phyloP scores from a whole-genome alignment of 1,140 invertebrate genomes.

The Platorchestia sp. region DNA sequence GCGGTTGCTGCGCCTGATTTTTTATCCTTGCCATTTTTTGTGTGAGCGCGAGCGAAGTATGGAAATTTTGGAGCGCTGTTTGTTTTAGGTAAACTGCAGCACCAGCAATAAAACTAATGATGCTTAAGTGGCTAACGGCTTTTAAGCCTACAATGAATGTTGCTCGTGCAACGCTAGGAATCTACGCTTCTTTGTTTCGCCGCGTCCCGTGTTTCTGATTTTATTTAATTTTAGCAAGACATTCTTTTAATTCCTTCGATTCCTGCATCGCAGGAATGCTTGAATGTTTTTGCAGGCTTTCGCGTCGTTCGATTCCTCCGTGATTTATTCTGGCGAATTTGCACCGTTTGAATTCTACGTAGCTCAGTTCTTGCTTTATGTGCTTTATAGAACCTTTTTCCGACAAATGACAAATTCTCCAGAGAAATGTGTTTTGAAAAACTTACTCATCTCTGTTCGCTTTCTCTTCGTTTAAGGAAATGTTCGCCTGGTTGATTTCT shows the following conservation, averaged over 20 bases:
- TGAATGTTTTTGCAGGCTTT: not conserved
- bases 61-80: slow-evolving; percentile 46
- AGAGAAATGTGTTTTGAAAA: too few species aligned
- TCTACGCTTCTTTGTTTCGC: not conserved
- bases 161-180: not conserved
- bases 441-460: too few species aligned
- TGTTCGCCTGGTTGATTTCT: too few species aligned
- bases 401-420: too few species aligned
- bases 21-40: not conserved
- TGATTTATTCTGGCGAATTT: not conserved
- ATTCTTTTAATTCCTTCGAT: not conserved
- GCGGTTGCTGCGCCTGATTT: not conserved
- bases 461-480: too few species aligned
- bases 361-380: too few species aligned
- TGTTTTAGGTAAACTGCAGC: slow-evolving; percentile 40
- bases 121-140: slow-evolving; percentile 41
- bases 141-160: slow-evolving; percentile 48
- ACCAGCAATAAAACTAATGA: slow-evolving; percentile 51
- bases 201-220: not conserved
- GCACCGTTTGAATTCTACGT: too few species aligned
- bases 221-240: not conserved
- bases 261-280: not conserved
- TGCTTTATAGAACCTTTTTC: too few species aligned
- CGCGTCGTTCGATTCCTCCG: not conserved
- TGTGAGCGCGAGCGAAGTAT: not conserved